A percentile compares a stretch with the other conserved stretches of the same genome.
Conservation (phyloP, 2,113 vertebrate species). For the Perca flavescens region DNA sequence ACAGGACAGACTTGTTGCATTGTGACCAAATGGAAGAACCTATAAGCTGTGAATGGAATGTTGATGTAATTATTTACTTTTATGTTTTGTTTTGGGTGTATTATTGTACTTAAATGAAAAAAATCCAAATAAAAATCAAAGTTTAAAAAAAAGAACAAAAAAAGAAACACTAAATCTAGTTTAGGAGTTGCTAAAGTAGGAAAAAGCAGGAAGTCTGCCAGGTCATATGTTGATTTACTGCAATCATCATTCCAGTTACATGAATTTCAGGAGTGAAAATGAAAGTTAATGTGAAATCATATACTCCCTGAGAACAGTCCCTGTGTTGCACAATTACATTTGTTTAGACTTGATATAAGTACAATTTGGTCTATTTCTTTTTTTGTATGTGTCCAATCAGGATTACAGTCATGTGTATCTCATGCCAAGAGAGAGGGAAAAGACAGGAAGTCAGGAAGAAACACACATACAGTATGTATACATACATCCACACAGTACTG, state of each 20-base stretch:
- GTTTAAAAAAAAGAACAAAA: too few relatives aligned
- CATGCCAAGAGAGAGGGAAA: background rate
- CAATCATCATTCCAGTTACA: background rate
- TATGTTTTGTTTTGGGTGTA: too few relatives aligned
- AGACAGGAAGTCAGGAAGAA: conserved; percentile 2
- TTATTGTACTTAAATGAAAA: too few relatives aligned
- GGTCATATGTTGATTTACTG: background rate
- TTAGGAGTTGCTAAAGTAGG: background rate
- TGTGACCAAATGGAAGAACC: too few relatives aligned
- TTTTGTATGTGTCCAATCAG: background rate
- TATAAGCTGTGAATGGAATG: too few relatives aligned
- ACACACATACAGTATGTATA: conserved; percentile 15
- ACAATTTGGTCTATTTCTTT: background rate
- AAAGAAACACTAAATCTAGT: background rate
- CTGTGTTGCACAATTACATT: conserved; percentile 17
- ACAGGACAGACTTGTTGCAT: too few relatives aligned
- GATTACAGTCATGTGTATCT: conserved; percentile 18
- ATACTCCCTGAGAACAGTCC: conserved; percentile 1
- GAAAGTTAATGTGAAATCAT: background rate
- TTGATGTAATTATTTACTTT: too few relatives aligned
- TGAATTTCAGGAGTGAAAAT: background rate
- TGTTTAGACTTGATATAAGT: conserved; percentile 23
- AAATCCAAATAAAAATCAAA: too few relatives aligned
- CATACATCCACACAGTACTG: conserved; percentile 16
- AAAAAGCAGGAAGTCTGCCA: background rate